Conservation (phyloP, 1,140 invertebrate genomes). For the Lordiphosa stackelbergi region DNA sequence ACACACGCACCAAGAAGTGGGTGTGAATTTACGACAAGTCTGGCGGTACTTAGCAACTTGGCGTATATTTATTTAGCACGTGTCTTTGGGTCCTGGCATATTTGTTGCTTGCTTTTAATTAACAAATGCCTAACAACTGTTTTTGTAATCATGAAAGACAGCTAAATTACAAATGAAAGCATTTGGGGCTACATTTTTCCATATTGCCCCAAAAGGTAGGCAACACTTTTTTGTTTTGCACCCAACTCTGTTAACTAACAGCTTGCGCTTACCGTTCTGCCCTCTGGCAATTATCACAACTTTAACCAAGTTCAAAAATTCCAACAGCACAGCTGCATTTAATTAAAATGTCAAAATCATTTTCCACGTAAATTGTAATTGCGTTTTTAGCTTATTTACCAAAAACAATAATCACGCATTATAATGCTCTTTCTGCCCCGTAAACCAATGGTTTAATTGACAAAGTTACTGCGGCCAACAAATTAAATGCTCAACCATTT, state of each 20-base stretch:
- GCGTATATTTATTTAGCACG: conserved; percentile 45
- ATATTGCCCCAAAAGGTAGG: not conserved
- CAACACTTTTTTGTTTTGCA: conserved; percentile 19
- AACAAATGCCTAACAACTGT: conserved; percentile 48
- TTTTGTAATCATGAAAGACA: conserved; percentile 32
- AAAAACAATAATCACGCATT: conserved; percentile 41
- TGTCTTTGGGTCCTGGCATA: conserved; percentile 14
- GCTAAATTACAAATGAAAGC: conserved; percentile 12
- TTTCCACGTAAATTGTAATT: conserved; percentile 44
- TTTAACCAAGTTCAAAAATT: conserved; percentile 2
- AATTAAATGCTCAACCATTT: no score
- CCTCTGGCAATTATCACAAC: not conserved
- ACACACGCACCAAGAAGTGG: conserved; percentile 12
- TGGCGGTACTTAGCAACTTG: conserved; percentile 28
- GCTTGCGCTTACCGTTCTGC: no score
- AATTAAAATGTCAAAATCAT: conserved; percentile 45
- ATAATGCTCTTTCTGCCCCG: not conserved
- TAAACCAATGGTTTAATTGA: no score
- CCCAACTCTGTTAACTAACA: not conserved
- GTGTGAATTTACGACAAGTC: conserved; percentile 43
- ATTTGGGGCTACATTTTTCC: conserved; percentile 3
- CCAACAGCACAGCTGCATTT: conserved; percentile 18
- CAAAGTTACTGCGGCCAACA: no score
- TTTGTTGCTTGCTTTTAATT: conserved; percentile 48
- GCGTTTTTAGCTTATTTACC: conserved; percentile 21